Evolutionary conservation across 2,113 vertebrate genomes (phyloP).

Genomic region (Oncorhynchus clarkii): DNA sequence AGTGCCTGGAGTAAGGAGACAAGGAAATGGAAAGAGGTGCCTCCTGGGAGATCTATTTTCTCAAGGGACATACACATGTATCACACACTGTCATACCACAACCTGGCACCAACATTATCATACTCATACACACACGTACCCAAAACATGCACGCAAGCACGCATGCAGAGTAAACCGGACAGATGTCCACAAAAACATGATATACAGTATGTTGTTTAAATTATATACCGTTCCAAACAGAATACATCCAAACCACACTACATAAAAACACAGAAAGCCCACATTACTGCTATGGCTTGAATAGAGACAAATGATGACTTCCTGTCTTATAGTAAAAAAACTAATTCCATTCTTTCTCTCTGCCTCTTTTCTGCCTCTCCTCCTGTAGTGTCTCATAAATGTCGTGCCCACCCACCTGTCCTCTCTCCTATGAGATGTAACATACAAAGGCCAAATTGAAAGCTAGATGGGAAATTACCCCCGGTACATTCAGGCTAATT

Average conservation of each 20-base stretch:
- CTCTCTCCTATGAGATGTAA: not conserved
- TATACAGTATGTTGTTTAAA: too few relatives aligned
- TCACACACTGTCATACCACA: not conserved
- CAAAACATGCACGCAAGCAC: too few relatives aligned
- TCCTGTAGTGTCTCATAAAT: not conserved
- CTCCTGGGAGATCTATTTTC: too few relatives aligned
- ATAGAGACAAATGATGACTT: not conserved
- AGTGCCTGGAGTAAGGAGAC: not conserved
- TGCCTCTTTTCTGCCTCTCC: not conserved
- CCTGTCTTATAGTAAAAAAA: not conserved
- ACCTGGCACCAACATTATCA: too few relatives aligned
- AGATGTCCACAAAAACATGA: too few relatives aligned
- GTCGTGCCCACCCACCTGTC: not conserved
- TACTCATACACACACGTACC: too few relatives aligned
- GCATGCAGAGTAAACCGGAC: too few relatives aligned
- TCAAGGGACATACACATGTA: not conserved
- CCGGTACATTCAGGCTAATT: conserved; percentile 45
- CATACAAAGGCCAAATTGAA: conserved; percentile 38
- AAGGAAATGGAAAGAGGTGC: not conserved
- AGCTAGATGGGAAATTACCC: conserved; percentile 48
- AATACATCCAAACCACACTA: too few relatives aligned
- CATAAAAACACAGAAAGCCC: not conserved
- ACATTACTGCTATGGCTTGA: not conserved
- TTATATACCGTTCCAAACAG: too few relatives aligned
- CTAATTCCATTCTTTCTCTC: not conserved